Conservation (phyloP, 1,140 invertebrate genomes). For the Tribolium madens region DNA sequence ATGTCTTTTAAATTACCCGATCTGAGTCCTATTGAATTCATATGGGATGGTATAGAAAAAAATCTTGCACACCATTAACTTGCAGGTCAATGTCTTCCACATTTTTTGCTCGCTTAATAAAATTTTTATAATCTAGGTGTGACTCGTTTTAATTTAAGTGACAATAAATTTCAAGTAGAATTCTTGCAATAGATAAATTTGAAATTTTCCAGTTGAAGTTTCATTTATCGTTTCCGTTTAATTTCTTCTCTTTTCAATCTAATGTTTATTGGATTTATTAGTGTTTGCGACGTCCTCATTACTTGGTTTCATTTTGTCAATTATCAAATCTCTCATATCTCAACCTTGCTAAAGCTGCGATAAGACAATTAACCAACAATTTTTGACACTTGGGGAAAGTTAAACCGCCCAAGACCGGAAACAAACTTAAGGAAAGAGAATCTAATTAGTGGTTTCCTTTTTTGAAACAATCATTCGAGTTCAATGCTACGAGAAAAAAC, state of each 20-base stretch:
- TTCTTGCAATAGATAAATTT: too few species aligned
- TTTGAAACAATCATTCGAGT: not conserved
- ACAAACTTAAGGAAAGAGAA: not conserved
- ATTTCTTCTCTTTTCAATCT: not conserved
- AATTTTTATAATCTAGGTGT: too few species aligned
- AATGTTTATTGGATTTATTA: not conserved
- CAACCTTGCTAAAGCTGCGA: not conserved
- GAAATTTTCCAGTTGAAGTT: not conserved
- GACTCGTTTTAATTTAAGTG: too few species aligned
- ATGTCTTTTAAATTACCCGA: too few species aligned
- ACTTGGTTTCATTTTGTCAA: not conserved
- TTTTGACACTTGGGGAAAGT: not conserved
- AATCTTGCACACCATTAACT: too few species aligned
- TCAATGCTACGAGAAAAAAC: not conserved
- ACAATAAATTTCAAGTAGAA: too few species aligned
- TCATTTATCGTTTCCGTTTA: not conserved
- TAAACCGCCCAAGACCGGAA: not conserved
- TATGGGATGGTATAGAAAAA: too few species aligned
- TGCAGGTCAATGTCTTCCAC: too few species aligned
- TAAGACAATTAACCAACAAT: not conserved
- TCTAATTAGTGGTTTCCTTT: slow-evolving; percentile 8
- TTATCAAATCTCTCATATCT: not conserved
- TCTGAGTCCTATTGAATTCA: too few species aligned
- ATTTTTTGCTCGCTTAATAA: too few species aligned
- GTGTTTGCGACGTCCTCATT: not conserved